These are phyloP conservation scores for Patiria pectinifera DNA, from an alignment of 53 echinoderm and acorn worm species.

Conservation along the genomic window DNA sequence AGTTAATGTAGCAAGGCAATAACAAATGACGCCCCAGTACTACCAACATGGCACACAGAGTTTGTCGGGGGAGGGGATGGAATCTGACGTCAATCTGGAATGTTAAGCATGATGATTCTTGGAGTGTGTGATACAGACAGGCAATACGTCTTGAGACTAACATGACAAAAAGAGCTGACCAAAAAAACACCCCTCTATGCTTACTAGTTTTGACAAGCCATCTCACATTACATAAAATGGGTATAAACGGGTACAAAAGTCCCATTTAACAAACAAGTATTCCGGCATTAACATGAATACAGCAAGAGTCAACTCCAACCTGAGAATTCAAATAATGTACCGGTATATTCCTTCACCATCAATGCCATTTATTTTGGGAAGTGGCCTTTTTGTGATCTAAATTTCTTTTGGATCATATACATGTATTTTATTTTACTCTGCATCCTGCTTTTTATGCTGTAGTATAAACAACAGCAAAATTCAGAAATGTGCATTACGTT, in stretches of 20 bases:
- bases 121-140: neutral
- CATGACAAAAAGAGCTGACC: too few species aligned
- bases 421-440: neutral
- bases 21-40: neutral
- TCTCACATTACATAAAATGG: too few species aligned
- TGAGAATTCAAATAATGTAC: too few species aligned
- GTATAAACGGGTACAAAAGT: too few species aligned
- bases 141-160: too few species aligned
- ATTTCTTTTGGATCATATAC: neutral
- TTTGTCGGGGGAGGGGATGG: neutral
- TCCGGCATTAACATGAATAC: too few species aligned
- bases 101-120: neutral
- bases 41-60: conserved; percentile 5
- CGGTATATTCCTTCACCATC: too few species aligned
- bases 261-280: too few species aligned
- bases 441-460: neutral
- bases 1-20: neutral
- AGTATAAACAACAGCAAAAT: neutral
- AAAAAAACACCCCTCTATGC: too few species aligned
- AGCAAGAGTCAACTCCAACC: too few species aligned
- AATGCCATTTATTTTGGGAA: neutral
- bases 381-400: neutral
- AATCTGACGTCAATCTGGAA: neutral
- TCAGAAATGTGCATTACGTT: neutral
- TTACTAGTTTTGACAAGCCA: too few species aligned